These are phyloP conservation scores for Lithobates sylvaticus DNA, from an alignment of 2,797 vertebrate genomes.

Conservation along the genomic window DNA sequence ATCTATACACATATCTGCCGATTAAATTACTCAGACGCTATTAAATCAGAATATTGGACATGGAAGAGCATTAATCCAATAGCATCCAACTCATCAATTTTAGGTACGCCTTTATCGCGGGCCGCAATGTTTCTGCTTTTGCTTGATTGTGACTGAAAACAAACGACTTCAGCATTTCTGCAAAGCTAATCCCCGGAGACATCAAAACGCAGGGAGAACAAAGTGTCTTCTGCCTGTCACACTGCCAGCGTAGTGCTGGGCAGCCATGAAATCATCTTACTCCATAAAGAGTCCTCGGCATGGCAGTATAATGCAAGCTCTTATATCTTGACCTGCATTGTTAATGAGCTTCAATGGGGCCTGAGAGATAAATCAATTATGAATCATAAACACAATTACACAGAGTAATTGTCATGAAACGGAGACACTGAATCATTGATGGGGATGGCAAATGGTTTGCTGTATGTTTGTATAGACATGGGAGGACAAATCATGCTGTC, in stretches of 20 bases:
- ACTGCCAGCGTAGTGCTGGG: constrained; percentile 11
- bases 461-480: constrained; percentile 54
- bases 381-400: constrained; percentile 49
- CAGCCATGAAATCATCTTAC: constrained; percentile 34
- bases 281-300: neutral
- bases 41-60: constrained; percentile 13
- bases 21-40: constrained; percentile 22
- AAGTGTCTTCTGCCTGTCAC: constrained; percentile 42
- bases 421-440: constrained; percentile 41
- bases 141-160: constrained; percentile 33
- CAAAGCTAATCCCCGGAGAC: constrained; percentile 39
- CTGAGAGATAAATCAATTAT: constrained; percentile 57
- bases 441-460: constrained; percentile 18
- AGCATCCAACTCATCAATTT: constrained; percentile 21
- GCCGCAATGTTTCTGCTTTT: constrained; percentile 29
- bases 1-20: neutral
- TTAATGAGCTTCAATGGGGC: constrained; percentile 24
- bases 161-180: constrained; percentile 48
- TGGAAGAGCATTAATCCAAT: constrained; percentile 1
- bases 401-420: constrained; percentile 46
- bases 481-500: constrained; percentile 18
- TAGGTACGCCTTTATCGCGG: neutral
- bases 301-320: constrained; percentile 43
- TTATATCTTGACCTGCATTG: constrained; percentile 40
- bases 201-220: constrained; percentile 32